Base-by-base conservation (phyloP, 2,888 invertebrate species). In the Athripsodes cinereus region DNA sequence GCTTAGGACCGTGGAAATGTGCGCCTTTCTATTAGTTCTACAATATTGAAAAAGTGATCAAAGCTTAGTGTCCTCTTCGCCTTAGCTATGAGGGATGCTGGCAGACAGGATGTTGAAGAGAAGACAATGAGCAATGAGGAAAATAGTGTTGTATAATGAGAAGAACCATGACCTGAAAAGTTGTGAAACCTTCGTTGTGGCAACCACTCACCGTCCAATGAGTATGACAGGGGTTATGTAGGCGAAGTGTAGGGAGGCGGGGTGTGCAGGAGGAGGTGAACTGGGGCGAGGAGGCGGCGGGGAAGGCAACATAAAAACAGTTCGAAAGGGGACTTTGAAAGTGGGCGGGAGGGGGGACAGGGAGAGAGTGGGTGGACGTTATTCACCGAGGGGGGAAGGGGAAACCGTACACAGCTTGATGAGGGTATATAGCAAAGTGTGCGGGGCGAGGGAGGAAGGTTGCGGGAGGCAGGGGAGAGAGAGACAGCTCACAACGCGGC, bases 281-380 rank as follows among this genome's bases (percentile, higher is more conserved):
- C 26, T 11, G 34, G 19, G 20, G 10, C n/a, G n/a, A 34, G 47
- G 31, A 6, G 31, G 55, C 16, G 51, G 16, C 26, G 47, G 55
- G 53, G 59, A 58, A 57, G 59, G 60, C 57, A 53, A 55, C 62
- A 58, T 62, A 62, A 62, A 62, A 62, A 62, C 62, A 62, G 62
- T 62, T 62, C 62, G 62, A 62, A 62, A 61, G 60, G 60, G 62
- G 62, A 54, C 59, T 56, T 52, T 52, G 55, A 49, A 53, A 34
- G 57, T 51, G 50, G 50, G 55, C 34, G 57, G 46, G 22, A 16
- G 53, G 50, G 59, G 54, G 60, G 58, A 47, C 34, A 53, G 55
- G 46, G 53, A 22, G 52, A 40, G 46, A 53, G 51, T 40, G 52
- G 34, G 47, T 40, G 54, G 58, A 50, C 57, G 57, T 59, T 62